Percentiles rank a stretch among this genome's conserved stretches.
These are phyloP conservation scores for Cerastis rubricosa DNA, from an alignment of 2,888 invertebrate genomes.

Conservation along the genomic window DNA sequence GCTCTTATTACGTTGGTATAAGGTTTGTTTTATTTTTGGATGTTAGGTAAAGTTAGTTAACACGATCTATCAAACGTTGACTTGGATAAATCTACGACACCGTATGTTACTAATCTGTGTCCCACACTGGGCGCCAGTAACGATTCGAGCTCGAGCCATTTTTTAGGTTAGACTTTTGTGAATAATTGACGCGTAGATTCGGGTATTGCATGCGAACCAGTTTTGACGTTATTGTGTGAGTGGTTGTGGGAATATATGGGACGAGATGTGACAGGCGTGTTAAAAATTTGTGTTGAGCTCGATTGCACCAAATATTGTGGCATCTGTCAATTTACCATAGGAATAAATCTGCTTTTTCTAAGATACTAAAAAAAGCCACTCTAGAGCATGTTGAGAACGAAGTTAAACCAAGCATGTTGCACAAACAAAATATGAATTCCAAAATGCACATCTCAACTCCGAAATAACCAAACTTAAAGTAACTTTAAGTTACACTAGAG, in stretches of 20 bases:
- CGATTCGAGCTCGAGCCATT: conserved; percentile 44
- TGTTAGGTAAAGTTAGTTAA: conserved; percentile 36
- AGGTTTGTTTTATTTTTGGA: conserved; percentile 45
- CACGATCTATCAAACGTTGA: conserved; percentile 74
- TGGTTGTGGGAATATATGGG: conserved; percentile 25
- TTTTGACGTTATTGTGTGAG: conserved; percentile 35
- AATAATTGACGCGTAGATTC: conserved; percentile 16
- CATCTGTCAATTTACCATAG: neutral
- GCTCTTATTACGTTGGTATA: conserved; percentile 42
- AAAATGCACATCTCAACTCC: conserved; percentile 15
- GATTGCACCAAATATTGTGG: too few relatives aligned
- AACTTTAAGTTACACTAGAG: conserved; percentile 37
- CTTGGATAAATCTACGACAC: conserved; percentile 72
- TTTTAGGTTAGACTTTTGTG: conserved; percentile 46
- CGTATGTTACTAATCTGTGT: conserved; percentile 72
- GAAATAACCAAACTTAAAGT: conserved; percentile 37
- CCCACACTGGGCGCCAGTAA: conserved; percentile 70
- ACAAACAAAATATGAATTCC: conserved; percentile 19
- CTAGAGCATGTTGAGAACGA: neutral
- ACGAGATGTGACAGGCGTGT: neutral
- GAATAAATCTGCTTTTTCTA: neutral
- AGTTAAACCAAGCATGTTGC: neutral
- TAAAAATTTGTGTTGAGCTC: neutral
- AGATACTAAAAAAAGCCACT: neutral
- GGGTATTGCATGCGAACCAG: conserved; percentile 46